phyloP scores from a whole-genome alignment of 1,140 invertebrate genomes.

The Hirudo medicinalis region DNA sequence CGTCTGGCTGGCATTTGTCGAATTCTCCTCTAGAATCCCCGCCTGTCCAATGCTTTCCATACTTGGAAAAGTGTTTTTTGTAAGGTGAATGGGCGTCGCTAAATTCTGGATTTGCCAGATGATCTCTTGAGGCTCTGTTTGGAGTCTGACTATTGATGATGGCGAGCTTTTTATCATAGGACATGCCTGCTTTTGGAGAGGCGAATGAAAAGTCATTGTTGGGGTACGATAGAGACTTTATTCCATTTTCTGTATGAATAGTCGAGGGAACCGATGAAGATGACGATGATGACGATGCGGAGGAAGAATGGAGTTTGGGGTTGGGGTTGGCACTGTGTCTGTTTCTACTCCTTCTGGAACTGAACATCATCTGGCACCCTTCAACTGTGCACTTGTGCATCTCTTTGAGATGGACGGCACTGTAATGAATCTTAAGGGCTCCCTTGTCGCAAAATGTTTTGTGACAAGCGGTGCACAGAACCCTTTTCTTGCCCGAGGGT shows the following conservation, averaged over 20 bases:
- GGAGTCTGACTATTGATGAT: neutral
- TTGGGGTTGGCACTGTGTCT: conserved; percentile 94
- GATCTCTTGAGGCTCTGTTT: neutral
- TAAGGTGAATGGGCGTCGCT: too few relatives aligned
- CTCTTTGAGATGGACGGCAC: conserved; percentile 83
- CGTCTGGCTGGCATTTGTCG: neutral
- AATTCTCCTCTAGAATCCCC: neutral
- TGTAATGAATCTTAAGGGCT: conserved; percentile 97
- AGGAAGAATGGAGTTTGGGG: conserved; percentile 70
- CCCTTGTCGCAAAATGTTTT: conserved; percentile 22
- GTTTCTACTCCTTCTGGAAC: conserved; percentile 82
- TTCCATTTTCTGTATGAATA: neutral
- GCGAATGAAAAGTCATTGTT: too few relatives aligned
- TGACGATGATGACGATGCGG: neutral
- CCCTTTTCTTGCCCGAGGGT: conserved; percentile 58
- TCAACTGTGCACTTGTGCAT: conserved; percentile 98
- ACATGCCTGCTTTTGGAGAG: too few relatives aligned
- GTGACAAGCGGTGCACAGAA: conserved; percentile 89
- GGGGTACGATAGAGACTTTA: neutral
- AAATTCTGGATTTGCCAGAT: neutral
- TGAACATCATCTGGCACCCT: conserved; percentile 98
- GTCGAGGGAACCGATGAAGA: neutral
- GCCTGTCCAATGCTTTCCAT: neutral
- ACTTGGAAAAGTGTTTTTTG: neutral
- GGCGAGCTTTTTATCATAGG: too few relatives aligned